Conservation (phyloP, 2,888 invertebrate genomes). For the Cosmorhoe ocellata region DNA sequence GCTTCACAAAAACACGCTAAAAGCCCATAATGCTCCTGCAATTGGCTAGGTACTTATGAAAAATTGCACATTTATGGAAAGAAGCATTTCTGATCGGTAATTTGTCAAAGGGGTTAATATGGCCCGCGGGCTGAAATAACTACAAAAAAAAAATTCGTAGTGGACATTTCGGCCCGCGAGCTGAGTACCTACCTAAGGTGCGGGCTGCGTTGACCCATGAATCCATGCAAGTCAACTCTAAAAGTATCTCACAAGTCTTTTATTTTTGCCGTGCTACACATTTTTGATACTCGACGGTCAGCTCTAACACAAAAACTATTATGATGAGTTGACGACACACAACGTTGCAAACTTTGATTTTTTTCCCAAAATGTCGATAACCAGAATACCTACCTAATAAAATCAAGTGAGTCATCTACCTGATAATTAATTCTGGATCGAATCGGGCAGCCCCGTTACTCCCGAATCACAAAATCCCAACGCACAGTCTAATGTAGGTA, state of each 20-base stretch:
- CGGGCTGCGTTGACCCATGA: too few relatives aligned
- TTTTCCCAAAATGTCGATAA: slow-evolving; percentile 17
- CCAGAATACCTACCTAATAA: slow-evolving; percentile 11
- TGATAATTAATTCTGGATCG: slow-evolving; percentile 28
- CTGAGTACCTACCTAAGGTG: too few relatives aligned
- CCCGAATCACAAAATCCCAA: slow-evolving; percentile 17
- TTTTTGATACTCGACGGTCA: too few relatives aligned
- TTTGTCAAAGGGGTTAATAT: not conserved
- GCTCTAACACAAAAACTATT: too few relatives aligned
- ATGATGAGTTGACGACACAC: too few relatives aligned
- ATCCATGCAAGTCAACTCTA: too few relatives aligned
- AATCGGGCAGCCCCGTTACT: slow-evolving; percentile 22
- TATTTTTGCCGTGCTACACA: too few relatives aligned
- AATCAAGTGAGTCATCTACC: slow-evolving; percentile 31
- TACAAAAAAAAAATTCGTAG: too few relatives aligned
- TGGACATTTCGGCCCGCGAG: too few relatives aligned
- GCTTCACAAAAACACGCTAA: slow-evolving; percentile 41
- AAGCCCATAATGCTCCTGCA: slow-evolving; percentile 30
- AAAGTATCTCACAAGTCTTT: too few relatives aligned
- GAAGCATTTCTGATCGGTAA: not conserved
- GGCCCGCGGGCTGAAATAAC: too few relatives aligned
- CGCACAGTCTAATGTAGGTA: not conserved
- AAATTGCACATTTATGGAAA: slow-evolving; percentile 8
- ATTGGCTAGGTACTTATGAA: slow-evolving; percentile 8
- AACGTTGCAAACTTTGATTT: too few relatives aligned